Conservation (phyloP, 2,113 vertebrate genomes). For the Thermophis baileyi region DNA sequence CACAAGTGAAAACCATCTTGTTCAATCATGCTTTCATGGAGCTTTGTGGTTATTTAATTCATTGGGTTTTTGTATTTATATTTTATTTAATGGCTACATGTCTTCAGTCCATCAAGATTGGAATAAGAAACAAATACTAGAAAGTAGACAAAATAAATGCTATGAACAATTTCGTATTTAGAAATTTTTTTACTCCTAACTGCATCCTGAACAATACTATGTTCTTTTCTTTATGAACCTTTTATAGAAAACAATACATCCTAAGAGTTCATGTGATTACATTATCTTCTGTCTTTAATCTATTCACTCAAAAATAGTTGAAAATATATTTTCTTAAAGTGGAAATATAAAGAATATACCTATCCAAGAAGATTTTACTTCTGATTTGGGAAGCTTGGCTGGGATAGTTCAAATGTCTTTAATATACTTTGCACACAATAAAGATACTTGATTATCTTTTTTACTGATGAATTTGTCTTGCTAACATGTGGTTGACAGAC, state of each 20-base stretch:
- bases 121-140: background rate
- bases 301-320: background rate
- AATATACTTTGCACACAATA: background rate
- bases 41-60: background rate
- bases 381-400: background rate
- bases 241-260: background rate
- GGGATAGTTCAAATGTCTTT: background rate
- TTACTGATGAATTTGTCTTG: slow-evolving; percentile 46
- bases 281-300: background rate
- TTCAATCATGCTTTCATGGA: background rate
- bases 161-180: background rate
- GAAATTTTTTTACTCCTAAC: background rate
- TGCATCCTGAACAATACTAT: background rate
- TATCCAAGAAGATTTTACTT: background rate
- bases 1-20: background rate
- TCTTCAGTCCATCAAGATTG: background rate
- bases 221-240: background rate
- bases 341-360: background rate
- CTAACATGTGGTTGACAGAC: slow-evolving; percentile 52
- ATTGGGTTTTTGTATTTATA: background rate
- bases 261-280: background rate
- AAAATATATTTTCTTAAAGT: background rate
- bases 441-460: slow-evolving; percentile 7
- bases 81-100: background rate
- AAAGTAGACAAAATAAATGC: background rate